Base-by-base conservation (phyloP, 2,113 vertebrate genomes). In the Psittacus erithacus region DNA sequence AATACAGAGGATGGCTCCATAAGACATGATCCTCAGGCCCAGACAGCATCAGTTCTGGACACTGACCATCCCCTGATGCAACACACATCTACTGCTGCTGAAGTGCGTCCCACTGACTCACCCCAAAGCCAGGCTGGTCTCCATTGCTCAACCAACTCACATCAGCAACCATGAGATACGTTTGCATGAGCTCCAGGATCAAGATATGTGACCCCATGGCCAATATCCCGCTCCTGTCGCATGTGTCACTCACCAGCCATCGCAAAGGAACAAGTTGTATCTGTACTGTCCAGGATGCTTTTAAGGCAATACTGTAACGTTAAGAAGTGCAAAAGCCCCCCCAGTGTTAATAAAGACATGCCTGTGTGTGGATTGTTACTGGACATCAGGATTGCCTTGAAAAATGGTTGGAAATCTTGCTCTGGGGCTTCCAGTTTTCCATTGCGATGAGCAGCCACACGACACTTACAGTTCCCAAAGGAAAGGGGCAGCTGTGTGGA, bases 401-500 rank as follows among this genome's bases (percentile, higher is more conserved):
- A 88, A 94, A 91, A 57, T 39, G 75, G n/a, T 55, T 74, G 38
- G 24, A 81, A 81, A 67, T 19, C 25, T 3, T 70, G 31, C 39
- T 83, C 65, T 75, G 47, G 35, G 82, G 35, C 25, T 73, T 35
- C n/a, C 41, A 59, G 8, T 35, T 88, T 38, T 70, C 88, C 17
- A 1, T 41, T 62, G 57, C 1, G 7, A 31, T 14, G n/a, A 78
- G 17, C 2, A 63, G 27, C n/a, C 86, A 57, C 27, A 35, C 0
- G 3, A 82, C 52, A 68, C 68, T 87, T 35, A 71, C 29, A 86
- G 68, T 14, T 77, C 75, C 53, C 90, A 77, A 49, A 81, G 44
- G 43, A 64, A 79, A 78, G 35, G 50, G 47, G 24, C 35, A 79
- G 55, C 17, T 77, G 59, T 41, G n/a, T 52, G 76, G 49, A 77